Percentiles rank a stretch among this genome's conserved stretches.
These are phyloP conservation scores for Gorsachius magnificus DNA, from an alignment of 2,797 vertebrate species.

Conservation along the genomic window DNA sequence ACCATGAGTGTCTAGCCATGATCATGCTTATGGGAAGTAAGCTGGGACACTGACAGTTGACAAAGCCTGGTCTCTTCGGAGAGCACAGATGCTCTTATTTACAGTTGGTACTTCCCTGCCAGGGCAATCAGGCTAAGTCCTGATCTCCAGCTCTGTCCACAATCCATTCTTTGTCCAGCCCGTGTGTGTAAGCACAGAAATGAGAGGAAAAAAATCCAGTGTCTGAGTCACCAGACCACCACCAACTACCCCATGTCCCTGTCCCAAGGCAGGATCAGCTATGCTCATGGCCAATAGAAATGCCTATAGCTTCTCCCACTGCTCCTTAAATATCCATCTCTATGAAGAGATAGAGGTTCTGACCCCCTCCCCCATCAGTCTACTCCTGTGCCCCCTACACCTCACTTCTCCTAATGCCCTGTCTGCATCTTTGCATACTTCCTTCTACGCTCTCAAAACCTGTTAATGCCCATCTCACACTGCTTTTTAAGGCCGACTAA, in stretches of 20 bases:
- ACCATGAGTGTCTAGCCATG: background rate
- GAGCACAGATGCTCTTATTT: background rate
- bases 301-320: background rate
- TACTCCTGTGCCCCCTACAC: background rate
- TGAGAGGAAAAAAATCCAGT: background rate
- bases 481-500: background rate
- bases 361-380: too few species aligned
- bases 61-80: background rate
- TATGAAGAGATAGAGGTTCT: background rate
- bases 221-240: background rate
- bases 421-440: background rate
- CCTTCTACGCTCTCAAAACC: background rate
- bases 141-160: background rate
- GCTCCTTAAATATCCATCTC: background rate
- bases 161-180: background rate
- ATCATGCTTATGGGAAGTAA: background rate
- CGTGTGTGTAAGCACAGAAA: background rate
- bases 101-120: background rate
- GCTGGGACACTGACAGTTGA: background rate
- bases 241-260: background rate
- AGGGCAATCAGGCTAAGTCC: background rate
- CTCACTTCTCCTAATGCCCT: background rate
- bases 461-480: background rate
- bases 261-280: background rate
- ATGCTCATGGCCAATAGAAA: background rate